phyloP scores from a whole-genome alignment of 2,888 invertebrate species.

The Cephonodes hylas region DNA sequence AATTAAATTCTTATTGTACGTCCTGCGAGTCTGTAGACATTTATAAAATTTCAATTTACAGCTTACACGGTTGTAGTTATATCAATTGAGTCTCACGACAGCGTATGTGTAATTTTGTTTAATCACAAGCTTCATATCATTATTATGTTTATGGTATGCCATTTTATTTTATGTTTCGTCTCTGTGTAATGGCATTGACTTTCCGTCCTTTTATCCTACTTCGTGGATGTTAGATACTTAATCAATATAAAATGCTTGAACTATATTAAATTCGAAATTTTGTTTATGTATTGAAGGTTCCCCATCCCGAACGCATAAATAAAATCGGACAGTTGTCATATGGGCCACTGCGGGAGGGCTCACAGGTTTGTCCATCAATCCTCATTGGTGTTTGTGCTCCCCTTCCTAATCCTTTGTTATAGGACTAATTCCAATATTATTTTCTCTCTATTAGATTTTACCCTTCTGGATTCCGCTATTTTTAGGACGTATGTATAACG shows the following conservation, averaged over 20 bases:
- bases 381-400: conserved; percentile 79
- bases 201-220: conserved; percentile 57
- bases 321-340: conserved; percentile 84
- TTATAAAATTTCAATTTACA: not conserved
- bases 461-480: conserved; percentile 46
- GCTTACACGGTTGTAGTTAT: not conserved
- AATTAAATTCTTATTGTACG: conserved; percentile 45
- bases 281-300: conserved; percentile 85
- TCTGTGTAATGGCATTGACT: conserved; percentile 48
- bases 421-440: conserved; percentile 45
- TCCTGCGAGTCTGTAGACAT: conserved; percentile 19
- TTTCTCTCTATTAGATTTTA: conserved; percentile 45
- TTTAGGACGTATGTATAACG: conserved; percentile 33
- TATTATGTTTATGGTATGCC: conserved; percentile 33
- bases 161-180: conserved; percentile 38
- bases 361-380: conserved; percentile 82
- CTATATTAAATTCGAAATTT: conserved; percentile 69
- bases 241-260: conserved; percentile 42
- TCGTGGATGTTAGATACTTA: conserved; percentile 62
- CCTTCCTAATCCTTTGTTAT: conserved; percentile 63
- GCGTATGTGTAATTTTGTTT: not conserved
- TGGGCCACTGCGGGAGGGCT: conserved; percentile 85
- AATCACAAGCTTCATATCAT: not conserved
- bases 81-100: not conserved
- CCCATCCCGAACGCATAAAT: conserved; percentile 83